Conservation (phyloP, 2,888 invertebrate genomes). For the Auanema sp. region DNA sequence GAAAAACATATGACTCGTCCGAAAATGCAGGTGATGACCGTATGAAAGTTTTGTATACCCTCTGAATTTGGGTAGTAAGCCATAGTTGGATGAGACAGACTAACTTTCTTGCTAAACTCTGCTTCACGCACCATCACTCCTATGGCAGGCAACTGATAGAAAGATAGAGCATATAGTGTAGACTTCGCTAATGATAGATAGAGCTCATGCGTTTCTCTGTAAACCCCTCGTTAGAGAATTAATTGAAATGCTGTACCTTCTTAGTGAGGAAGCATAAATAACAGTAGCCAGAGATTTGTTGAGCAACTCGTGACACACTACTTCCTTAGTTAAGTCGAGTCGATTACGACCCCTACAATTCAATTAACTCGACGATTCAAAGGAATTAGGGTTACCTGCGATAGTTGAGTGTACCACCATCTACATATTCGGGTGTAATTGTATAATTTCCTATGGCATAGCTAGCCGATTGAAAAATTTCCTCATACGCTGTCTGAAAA, state of each 20-base stretch:
- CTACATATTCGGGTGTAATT: conserved; percentile 33
- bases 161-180: not conserved
- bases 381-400: not conserved
- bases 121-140: not conserved
- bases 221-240: not conserved
- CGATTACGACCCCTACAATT: conserved; percentile 39
- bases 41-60: conserved; percentile 93
- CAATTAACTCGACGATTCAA: not conserved
- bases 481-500: conserved; percentile 35
- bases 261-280: conserved; percentile 28
- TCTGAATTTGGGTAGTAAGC: too few species aligned
- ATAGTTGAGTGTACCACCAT: conserved; percentile 14
- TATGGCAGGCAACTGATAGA: not conserved
- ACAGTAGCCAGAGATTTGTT: conserved; percentile 53
- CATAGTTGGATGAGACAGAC: not conserved
- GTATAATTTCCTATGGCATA: conserved; percentile 31
- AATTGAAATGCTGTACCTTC: conserved; percentile 13
- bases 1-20: conserved; percentile 98
- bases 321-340: conserved; percentile 49
- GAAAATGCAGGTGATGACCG: conserved; percentile 95
- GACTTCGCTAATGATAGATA: not conserved
- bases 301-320: conserved; percentile 49
- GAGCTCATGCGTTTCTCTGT: not conserved
- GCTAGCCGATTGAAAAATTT: conserved; percentile 31
- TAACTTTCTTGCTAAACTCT: not conserved